phyloP scores from a whole-genome alignment of 2,797 vertebrate genomes.

The Neopelma chrysocephalum region DNA sequence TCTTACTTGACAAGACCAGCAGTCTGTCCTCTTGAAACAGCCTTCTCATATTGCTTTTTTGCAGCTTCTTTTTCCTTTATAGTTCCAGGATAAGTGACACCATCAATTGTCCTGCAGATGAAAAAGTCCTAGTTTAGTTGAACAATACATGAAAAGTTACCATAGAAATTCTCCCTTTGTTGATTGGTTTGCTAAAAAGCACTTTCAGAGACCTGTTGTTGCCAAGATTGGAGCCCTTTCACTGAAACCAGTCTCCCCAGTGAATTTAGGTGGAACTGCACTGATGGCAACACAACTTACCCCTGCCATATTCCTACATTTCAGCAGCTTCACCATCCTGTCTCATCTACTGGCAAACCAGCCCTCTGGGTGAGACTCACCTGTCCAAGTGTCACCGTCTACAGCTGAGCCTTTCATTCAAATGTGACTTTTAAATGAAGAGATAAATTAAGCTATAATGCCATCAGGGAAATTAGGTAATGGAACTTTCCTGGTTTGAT shows the following conservation, averaged over 20 bases:
- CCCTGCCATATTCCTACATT: neutral
- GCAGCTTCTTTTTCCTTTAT: constrained; percentile 89
- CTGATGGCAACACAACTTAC: neutral
- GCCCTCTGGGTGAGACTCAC: neutral
- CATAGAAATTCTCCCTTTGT: neutral
- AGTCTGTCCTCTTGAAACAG: constrained; percentile 85
- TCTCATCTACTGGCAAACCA: neutral
- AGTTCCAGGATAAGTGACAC: constrained; percentile 78
- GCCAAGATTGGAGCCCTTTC: neutral
- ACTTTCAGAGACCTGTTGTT: neutral
- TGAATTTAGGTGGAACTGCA: neutral
- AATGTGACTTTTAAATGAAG: neutral
- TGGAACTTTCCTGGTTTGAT: neutral
- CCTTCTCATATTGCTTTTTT: constrained; percentile 86
- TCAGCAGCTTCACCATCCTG: neutral
- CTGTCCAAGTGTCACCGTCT: neutral
- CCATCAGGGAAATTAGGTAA: neutral
- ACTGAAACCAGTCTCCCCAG: neutral
- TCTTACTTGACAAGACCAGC: constrained; percentile 89
- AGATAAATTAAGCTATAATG: neutral
- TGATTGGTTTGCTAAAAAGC: neutral
- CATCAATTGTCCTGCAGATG: constrained; percentile 82
- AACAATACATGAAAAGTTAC: neutral
- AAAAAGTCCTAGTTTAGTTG: neutral
- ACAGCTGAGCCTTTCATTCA: neutral